A percentile compares a stretch with the other conserved stretches of the same genome.
These are phyloP conservation scores for Muscidifurax raptorellus DNA, from an alignment of 1,140 invertebrate genomes.

Conservation along the genomic window DNA sequence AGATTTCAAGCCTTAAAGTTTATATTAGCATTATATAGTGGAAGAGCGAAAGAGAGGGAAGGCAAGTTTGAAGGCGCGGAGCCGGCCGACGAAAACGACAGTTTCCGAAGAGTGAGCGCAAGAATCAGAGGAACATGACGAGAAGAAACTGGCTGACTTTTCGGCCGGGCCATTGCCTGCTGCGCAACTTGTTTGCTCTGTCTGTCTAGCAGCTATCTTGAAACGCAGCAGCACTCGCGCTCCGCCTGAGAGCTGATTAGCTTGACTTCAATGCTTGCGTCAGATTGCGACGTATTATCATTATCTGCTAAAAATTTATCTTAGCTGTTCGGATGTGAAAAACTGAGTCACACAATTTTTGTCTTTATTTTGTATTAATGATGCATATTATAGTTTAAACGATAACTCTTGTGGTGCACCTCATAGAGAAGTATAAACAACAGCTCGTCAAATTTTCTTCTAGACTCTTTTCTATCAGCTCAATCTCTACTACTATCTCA, in stretches of 20 bases:
- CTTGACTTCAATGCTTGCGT: background rate
- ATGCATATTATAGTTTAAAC: no score
- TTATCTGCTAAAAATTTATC: background rate
- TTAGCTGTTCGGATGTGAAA: slow-evolving; percentile 10
- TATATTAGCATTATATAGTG: no score
- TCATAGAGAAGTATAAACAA: no score
- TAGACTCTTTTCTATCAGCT: no score
- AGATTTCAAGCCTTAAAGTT: no score
- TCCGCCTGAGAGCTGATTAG: background rate
- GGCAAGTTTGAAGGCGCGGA: background rate
- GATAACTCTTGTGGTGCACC: no score
- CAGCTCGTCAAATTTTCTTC: no score
- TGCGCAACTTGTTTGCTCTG: background rate
- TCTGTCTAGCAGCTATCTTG: background rate
- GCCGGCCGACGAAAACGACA: slow-evolving; percentile 64
- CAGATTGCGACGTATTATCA: no score
- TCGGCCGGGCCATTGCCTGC: background rate
- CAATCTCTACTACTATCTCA: no score
- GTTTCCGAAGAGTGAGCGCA: slow-evolving; percentile 69
- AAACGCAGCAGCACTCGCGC: background rate
- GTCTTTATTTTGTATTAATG: no score
- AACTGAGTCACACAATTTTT: background rate
- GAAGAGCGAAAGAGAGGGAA: background rate
- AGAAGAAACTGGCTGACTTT: background rate
- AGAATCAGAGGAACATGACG: slow-evolving; percentile 66